Evolutionary conservation across 2,797 vertebrate genomes (phyloP), one percentile per base, ranked within the genome.

Genomic region (Semaprochilodus insignis): DNA sequence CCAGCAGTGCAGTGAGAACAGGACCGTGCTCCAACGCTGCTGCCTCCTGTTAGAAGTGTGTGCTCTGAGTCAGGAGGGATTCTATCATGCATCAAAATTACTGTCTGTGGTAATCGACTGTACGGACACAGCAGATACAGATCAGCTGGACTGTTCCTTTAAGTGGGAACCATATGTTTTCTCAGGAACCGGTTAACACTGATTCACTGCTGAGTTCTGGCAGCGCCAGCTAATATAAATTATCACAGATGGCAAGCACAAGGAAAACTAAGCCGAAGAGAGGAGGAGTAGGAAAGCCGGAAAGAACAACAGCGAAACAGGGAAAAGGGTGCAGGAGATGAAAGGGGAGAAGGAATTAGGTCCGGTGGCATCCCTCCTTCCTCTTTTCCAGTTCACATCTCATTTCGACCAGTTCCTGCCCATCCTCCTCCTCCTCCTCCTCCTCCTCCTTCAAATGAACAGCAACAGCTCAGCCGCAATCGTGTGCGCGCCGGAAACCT

Each of bases 351-450:
- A 69, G 57, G 25, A 67, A 77, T 59, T 48, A 55, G 34, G 52
- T 57, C 71, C 21, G 36, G 34, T 31, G 16, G 16, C 57, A 65
- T 75, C 70, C 13, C 23, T 52, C 14, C 36, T 8, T 83, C 59
- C 62, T 74, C 52, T 74, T 67, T 59, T 74, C 70, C 76, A 67
- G 69, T 23, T 55, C 60, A 23, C 52, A 78, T 78, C 76, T 74
- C 59, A 83, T 83, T 78, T 74, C 44, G 23, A 23, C 57, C 67
- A 78, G 74, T 76, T 85, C 78, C 77, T 77, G 69, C 69, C 55
- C 59, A 31, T 65, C 71, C 76, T 57, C 31, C 31, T 31, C 3
- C 31, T 31, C 31, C 31, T 85, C 78, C 77, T 77, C 59, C 69
- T 44, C 59, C n/a, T 65, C 71, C 76, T 57, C 51, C 62, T 74